Percentiles rank a stretch among this genome's conserved stretches.
These are phyloP conservation scores for Mellilla xanthometata DNA, from an alignment of 2,888 invertebrate species.

Conservation along the genomic window DNA sequence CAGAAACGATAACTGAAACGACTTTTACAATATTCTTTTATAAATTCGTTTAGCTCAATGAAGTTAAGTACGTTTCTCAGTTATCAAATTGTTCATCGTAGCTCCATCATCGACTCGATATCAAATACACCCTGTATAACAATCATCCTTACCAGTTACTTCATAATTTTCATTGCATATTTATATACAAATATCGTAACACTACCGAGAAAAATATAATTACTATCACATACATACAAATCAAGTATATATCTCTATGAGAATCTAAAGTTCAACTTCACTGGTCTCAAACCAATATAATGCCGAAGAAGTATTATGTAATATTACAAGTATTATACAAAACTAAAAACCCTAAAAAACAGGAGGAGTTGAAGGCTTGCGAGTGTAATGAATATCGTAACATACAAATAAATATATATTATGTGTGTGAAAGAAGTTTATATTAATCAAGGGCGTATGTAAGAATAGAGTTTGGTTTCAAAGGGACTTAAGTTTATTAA, in stretches of 20 bases:
- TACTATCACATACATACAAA: constrained; percentile 52
- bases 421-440: too few species aligned
- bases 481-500: too few species aligned
- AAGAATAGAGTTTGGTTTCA: too few species aligned
- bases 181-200: constrained; percentile 43
- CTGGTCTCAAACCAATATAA: neutral
- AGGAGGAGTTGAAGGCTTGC: too few species aligned
- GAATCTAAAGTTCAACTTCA: constrained; percentile 29
- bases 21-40: constrained; percentile 17
- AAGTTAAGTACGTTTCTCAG: neutral
- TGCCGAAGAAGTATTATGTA: neutral
- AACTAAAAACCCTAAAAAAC: too few species aligned
- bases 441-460: too few species aligned
- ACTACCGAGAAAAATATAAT: constrained; percentile 36
- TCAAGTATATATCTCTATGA: constrained; percentile 43
- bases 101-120: constrained; percentile 9
- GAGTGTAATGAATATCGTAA: too few species aligned
- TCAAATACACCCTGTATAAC: constrained; percentile 22
- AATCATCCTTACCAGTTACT: constrained; percentile 30
- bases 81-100: constrained; percentile 7
- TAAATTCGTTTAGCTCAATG: too few species aligned
- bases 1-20: constrained; percentile 9
- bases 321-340: too few species aligned
- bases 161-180: constrained; percentile 30
- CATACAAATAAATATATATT: too few species aligned